Evolutionary conservation across 2,888 invertebrate species (phyloP).

Genomic region (Agonopterix heracliana): DNA sequence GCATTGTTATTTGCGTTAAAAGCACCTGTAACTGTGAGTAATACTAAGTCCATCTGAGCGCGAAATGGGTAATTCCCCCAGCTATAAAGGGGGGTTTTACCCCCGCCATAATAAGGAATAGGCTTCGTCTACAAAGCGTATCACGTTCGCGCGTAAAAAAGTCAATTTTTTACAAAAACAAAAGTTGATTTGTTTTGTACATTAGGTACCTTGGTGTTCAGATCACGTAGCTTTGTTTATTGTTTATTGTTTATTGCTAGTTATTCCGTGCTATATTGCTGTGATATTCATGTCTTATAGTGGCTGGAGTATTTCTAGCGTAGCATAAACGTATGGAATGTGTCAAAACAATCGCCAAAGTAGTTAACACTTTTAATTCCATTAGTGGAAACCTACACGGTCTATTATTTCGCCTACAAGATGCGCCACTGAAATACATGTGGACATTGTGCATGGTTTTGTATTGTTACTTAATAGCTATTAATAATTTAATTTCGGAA

Average conservation of each 20-base stretch:
- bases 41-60: slow-evolving; percentile 32
- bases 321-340: too few species aligned
- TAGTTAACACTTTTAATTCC: too few species aligned
- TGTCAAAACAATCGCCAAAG: too few species aligned
- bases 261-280: too few species aligned
- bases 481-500: too few species aligned
- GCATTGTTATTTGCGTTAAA: slow-evolving; percentile 26
- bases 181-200: slow-evolving; percentile 20
- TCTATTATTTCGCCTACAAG: too few species aligned
- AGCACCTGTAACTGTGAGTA: slow-evolving; percentile 31
- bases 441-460: too few species aligned
- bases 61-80: slow-evolving; percentile 51
- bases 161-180: slow-evolving; percentile 24
- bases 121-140: slow-evolving; percentile 20
- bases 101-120: slow-evolving; percentile 25
- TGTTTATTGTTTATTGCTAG: not conserved
- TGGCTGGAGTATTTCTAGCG: too few species aligned
- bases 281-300: too few species aligned
- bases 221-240: slow-evolving; percentile 20
- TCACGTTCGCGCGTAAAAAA: slow-evolving; percentile 35
- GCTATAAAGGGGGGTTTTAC: slow-evolving; percentile 54
- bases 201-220: slow-evolving; percentile 23
- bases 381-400: too few species aligned
- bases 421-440: too few species aligned
- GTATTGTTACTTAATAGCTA: too few species aligned